phyloP scores from a whole-genome alignment of 2,888 invertebrate species.

The Aromia moschata region DNA sequence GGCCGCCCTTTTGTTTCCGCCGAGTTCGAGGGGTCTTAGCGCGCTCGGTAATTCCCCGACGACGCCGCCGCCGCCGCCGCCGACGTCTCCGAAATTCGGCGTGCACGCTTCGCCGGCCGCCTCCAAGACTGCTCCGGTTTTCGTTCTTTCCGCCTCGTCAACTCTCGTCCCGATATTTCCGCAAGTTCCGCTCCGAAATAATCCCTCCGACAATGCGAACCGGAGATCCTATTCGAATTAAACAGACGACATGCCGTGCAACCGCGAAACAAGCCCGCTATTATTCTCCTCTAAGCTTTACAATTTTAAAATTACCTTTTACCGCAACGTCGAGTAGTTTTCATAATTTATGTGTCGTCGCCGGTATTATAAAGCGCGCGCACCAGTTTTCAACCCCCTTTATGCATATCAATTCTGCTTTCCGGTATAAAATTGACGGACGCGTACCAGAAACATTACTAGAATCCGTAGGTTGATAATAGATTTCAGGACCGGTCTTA shows the following conservation, averaged over 20 bases:
- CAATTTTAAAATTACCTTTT: slow-evolving; percentile 44
- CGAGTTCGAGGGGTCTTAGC: slow-evolving; percentile 45
- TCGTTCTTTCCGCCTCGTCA: slow-evolving; percentile 63
- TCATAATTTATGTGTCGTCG: slow-evolving; percentile 45
- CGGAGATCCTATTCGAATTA: slow-evolving; percentile 54
- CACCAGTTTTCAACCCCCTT: slow-evolving; percentile 29
- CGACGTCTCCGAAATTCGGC: slow-evolving; percentile 44
- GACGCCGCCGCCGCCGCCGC: slow-evolving; percentile 50
- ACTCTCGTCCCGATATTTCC: slow-evolving; percentile 61
- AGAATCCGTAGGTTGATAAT: no score
- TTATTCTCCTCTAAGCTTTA: slow-evolving; percentile 48
- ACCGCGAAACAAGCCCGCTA: slow-evolving; percentile 49
- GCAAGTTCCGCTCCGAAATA: slow-evolving; percentile 59
- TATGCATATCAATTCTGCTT: no score
- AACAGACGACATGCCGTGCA: slow-evolving; percentile 50
- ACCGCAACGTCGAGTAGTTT: slow-evolving; percentile 37
- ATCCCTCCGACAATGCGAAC: slow-evolving; percentile 52
- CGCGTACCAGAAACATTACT: no score
- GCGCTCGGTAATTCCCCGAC: slow-evolving; percentile 49
- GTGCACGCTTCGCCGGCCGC: slow-evolving; percentile 31
- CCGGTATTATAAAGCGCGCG: slow-evolving; percentile 23
- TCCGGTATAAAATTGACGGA: no score
- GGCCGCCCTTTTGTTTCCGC: slow-evolving; percentile 44
- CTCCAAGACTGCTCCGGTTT: slow-evolving; percentile 49
- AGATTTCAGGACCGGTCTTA: no score